Conservation (phyloP, 1,140 invertebrate species). For the honey bee (Apis mellifera) region DNA sequence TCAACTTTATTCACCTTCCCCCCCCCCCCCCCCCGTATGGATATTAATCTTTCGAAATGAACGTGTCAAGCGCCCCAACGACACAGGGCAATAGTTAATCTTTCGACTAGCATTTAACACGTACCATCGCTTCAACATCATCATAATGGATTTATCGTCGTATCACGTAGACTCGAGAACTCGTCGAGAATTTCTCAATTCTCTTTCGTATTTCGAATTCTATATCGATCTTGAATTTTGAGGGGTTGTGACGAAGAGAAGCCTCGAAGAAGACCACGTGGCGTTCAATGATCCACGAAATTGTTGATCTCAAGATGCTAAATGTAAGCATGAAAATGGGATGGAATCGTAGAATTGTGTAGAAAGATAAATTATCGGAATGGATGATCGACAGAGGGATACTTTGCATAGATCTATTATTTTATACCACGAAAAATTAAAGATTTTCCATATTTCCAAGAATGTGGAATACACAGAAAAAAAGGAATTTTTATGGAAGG, state of each 20-base stretch:
- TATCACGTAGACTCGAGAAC: background rate
- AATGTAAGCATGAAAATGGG: constrained; percentile 39
- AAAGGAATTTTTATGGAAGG: no score
- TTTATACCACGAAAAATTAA: no score
- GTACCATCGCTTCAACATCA: no score
- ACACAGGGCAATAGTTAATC: constrained; percentile 6
- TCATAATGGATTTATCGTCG: background rate
- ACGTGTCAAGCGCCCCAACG: background rate
- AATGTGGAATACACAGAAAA: no score
- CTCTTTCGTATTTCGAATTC: background rate
- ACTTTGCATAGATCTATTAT: no score
- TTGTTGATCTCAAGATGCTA: background rate
- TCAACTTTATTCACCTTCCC: constrained; percentile 31
- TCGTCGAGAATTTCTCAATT: constrained; percentile 17
- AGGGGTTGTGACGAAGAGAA: constrained; percentile 3
- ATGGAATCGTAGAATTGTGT: constrained; percentile 11
- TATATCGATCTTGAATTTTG: background rate
- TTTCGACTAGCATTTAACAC: background rate
- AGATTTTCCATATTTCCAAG: no score
- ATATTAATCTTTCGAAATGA: constrained; percentile 18
- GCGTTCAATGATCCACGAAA: constrained; percentile 27
- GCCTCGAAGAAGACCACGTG: background rate
- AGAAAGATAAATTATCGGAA: background rate
- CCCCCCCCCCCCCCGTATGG: background rate
- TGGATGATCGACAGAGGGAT: no score